Base-by-base conservation (phyloP, 2,113 vertebrate species). In the Sula dactylatra region DNA sequence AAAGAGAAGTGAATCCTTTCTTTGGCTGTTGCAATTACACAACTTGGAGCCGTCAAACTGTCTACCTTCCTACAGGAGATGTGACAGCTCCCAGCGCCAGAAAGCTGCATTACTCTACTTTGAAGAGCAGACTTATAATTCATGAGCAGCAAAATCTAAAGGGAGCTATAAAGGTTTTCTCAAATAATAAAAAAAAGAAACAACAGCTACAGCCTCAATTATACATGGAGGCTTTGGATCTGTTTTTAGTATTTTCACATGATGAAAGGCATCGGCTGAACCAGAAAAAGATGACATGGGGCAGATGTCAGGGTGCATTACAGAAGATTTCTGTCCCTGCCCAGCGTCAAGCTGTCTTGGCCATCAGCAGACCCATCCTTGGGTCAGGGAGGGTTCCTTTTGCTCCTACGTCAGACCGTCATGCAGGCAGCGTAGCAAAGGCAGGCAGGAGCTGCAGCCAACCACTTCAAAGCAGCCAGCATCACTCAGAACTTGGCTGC, bases 61-160 rank as follows among this genome's bases (percentile, higher is more conserved):
- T 74, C 83, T 96, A 82, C 91, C 92, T 97, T 95, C 45, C 29
- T 76, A 65, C 44, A 95, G 67, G 59, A 90, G 42, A 78, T 87
- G n/a, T 93, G 89, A 95, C 94, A 95, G 91, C 49, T 93, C 31
- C 16, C 58, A 87, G 78, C 0, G 0, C 84, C 84, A 95, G 81
- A 91, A 65, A 86, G 77, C 58, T 88, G 58, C 52, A 66, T 76
- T 85, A 77, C 7, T 94, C 50, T 80, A 0, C 81, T 96, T 95
- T 95, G 93, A 95, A 94, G 86, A 94, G 18, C 36, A 82, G 58
- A 90, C 70, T 95, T 84, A 82, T 87, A 91, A 95, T 94, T 94
- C 73, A 96, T 91, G 86, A 95, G 80, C 49, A 89, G 58, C 47
- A 94, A 88, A 95, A 87, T 77, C 72, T 89, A 72, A 93, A 86